Evolutionary conservation across 2,888 invertebrate genomes (phyloP), one percentile per base, ranked within the genome.

Genomic region (Leucophora obtusa): DNA sequence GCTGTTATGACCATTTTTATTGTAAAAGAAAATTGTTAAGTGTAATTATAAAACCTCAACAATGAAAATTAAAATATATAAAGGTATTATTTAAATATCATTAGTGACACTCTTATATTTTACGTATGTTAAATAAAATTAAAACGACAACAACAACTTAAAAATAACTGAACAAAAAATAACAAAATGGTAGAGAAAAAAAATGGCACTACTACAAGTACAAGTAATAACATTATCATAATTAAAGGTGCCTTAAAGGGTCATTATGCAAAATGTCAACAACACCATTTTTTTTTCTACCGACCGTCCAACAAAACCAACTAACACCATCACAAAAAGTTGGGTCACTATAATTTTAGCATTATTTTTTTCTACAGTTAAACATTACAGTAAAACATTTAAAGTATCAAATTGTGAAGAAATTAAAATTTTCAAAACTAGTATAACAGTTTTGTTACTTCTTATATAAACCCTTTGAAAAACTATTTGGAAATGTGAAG

Each of bases 241-340:
- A 80, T 76, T 76, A 76, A 69, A 72, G 66, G n/a, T 59, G 50
- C 68, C 59, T 72, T 76, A 65, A 79, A 82, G 75, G 69, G 73
- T 70, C 69, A 79, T 79, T 76, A 79, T 73, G 72, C 65, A 79
- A 76, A 73, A 73, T 70, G 69, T 79, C 72, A 82, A 76, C 75
- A 73, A 60, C 71, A 71, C 35, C 53, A 54, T 79, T 72, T 76
- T 51, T 76, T 51, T 66, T 58, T n/a, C 35, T 38, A 38, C 11
- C 38, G 38, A 38, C 51, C 21, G 38, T 9, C 15, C 38, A 43
- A 43, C 9, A 43, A 11, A 47, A n/a, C 43, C 14, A n/a, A n/a
- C 14, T 3, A 35, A 15, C 28, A 38, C 51, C 63, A 38, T 38
- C 51, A 21, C 14, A 51, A 17, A 15, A 38, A 15, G 43, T 1